Conservation (phyloP, 2,113 vertebrate genomes). For the Panthera leo region DNA sequence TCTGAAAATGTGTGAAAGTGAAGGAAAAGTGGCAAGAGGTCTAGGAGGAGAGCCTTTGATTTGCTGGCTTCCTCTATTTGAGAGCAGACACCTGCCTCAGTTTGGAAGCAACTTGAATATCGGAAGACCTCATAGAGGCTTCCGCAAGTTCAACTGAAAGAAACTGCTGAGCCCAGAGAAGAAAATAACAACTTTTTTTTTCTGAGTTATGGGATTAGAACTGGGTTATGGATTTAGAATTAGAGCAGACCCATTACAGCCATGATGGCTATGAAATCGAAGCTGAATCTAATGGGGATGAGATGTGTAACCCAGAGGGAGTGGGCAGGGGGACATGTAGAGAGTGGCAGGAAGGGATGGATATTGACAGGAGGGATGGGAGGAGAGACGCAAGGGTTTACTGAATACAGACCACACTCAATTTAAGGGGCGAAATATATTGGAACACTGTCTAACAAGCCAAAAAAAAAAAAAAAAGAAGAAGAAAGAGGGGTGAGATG, state of each 20-base stretch:
- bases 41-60: background rate
- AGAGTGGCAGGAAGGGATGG: background rate
- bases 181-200: background rate
- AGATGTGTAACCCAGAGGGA: background rate
- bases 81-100: background rate
- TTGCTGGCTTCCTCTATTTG: background rate
- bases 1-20: constrained; percentile 45
- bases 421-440: background rate
- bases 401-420: constrained; percentile 37
- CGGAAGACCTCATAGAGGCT: background rate
- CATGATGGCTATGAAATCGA: background rate
- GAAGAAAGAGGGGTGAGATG: background rate
- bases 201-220: background rate
- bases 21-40: background rate
- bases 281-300: background rate
- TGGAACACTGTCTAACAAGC: background rate
- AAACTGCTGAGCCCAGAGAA: background rate
- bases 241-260: background rate
- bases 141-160: constrained; percentile 14
- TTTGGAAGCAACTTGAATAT: background rate
- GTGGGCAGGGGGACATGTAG: background rate
- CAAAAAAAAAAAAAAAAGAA: background rate
- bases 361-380: background rate
- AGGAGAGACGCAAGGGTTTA: background rate
- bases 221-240: background rate